Evolutionary conservation across 2,888 invertebrate genomes (phyloP).

Genomic region (Microdon myrmicae): DNA sequence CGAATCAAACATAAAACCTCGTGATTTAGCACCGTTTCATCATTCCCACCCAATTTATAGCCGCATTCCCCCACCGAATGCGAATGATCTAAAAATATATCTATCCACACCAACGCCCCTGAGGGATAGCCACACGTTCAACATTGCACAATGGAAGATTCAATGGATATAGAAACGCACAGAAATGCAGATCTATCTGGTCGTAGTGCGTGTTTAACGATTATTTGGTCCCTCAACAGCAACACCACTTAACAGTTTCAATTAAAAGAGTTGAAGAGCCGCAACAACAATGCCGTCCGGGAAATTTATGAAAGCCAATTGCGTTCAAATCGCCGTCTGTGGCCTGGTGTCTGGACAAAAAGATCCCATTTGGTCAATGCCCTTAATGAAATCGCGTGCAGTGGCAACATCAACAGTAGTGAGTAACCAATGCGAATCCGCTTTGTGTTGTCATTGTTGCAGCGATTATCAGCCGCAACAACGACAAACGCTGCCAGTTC

Average conservation of each 20-base stretch:
- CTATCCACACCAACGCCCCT: too few relatives aligned
- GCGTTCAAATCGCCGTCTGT: constrained; percentile 4
- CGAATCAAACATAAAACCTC: too few relatives aligned
- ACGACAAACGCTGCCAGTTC: too few relatives aligned
- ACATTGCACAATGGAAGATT: constrained; percentile 4
- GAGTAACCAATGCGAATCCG: too few relatives aligned
- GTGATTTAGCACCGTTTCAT: too few relatives aligned
- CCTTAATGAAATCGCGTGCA: constrained; percentile 33
- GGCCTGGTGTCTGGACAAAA: constrained; percentile 16
- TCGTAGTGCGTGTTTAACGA: background rate
- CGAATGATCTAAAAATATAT: too few relatives aligned
- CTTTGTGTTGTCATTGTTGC: too few relatives aligned
- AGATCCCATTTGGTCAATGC: constrained; percentile 38
- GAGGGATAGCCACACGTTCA: too few relatives aligned
- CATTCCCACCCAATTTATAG: too few relatives aligned
- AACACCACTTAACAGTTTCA: constrained; percentile 20
- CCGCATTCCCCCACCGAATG: too few relatives aligned
- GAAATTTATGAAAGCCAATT: constrained; percentile 27
- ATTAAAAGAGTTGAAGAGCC: constrained; percentile 10
- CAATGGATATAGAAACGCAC: constrained; percentile 8
- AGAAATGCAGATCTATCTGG: constrained; percentile 6
- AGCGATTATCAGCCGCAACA: too few relatives aligned
- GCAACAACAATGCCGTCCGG: constrained; percentile 3
- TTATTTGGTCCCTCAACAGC: background rate
- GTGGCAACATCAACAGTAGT: too few relatives aligned